phyloP scores from a whole-genome alignment of 2,113 vertebrate species.

The Pholis gunnellus region DNA sequence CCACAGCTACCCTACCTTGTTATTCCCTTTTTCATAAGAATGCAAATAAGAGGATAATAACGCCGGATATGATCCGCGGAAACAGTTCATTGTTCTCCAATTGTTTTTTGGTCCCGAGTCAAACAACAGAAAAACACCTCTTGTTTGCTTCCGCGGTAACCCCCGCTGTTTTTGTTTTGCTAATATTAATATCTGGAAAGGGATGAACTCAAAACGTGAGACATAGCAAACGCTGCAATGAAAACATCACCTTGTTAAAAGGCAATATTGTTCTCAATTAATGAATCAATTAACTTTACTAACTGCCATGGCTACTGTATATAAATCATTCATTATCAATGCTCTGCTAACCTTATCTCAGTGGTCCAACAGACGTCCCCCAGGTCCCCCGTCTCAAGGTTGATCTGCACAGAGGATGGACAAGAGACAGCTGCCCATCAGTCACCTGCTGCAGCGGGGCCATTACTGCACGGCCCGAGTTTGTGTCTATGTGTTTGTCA shows the following conservation, averaged over 20 bases:
- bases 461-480: conserved; percentile 75
- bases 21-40: conserved; percentile 67
- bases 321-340: conserved; percentile 69
- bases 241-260: conserved; percentile 61
- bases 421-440: conserved; percentile 81
- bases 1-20: conserved; percentile 70
- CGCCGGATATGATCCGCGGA: conserved; percentile 59
- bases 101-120: conserved; percentile 68
- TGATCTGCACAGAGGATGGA: conserved; percentile 71
- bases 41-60: conserved; percentile 80
- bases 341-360: conserved; percentile 67
- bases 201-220: conserved; percentile 38
- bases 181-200: conserved; percentile 45
- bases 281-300: conserved; percentile 71
- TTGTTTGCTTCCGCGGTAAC: conserved; percentile 59
- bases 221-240: conserved; percentile 15
- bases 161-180: conserved; percentile 66
- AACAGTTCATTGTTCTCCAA: conserved; percentile 66
- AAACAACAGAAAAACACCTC: conserved; percentile 78
- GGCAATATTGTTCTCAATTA: conserved; percentile 71
- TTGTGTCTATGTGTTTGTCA: conserved; percentile 80
- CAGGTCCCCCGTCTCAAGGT: conserved; percentile 75
- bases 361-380: conserved; percentile 52
- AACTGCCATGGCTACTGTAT: conserved; percentile 39
- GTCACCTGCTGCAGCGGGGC: conserved; percentile 72